A percentile compares a stretch with the other conserved stretches of the same genome.
These are phyloP conservation scores for Caradrina kadenii DNA, from an alignment of 2,888 invertebrate species.

Conservation along the genomic window DNA sequence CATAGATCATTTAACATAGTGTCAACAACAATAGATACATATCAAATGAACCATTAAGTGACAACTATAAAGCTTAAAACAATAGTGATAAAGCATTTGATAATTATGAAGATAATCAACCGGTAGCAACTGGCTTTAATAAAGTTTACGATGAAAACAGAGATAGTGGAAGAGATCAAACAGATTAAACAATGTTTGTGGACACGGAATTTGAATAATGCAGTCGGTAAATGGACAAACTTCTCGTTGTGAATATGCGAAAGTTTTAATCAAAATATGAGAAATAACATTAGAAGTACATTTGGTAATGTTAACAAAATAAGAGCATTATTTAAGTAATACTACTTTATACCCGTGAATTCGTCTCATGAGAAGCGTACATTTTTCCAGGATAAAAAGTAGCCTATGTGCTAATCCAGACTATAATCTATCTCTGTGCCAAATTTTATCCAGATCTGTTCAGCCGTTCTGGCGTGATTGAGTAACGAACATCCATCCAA, in stretches of 20 bases:
- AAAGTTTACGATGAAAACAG: conserved; percentile 58
- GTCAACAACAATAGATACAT: conserved; percentile 30
- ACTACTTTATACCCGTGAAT: too few species aligned
- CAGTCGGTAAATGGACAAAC: conserved; percentile 22
- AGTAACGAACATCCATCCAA: too few species aligned
- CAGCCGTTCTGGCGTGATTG: too few species aligned
- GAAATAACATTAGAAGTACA: background rate
- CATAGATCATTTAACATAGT: conserved; percentile 23
- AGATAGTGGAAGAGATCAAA: conserved; percentile 51
- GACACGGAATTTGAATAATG: conserved; percentile 38
- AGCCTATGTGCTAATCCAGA: too few species aligned
- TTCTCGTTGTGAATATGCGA: conserved; percentile 9
- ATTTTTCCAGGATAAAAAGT: too few species aligned
- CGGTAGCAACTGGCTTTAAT: conserved; percentile 51
- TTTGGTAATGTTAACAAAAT: background rate
- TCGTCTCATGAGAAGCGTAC: too few species aligned
- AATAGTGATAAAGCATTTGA: conserved; percentile 52
- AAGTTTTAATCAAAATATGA: conserved; percentile 37
- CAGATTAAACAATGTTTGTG: conserved; percentile 54
- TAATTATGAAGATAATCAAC: conserved; percentile 52
- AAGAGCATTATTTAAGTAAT: background rate
- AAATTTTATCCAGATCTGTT: too few species aligned
- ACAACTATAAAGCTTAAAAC: conserved; percentile 44
- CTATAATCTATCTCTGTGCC: too few species aligned
- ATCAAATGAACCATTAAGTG: conserved; percentile 44